A percentile compares a stretch with the other conserved stretches of the same genome.
Evolutionary conservation across 2,888 invertebrate genomes (phyloP).

Genomic region (Caprella mutica): DNA sequence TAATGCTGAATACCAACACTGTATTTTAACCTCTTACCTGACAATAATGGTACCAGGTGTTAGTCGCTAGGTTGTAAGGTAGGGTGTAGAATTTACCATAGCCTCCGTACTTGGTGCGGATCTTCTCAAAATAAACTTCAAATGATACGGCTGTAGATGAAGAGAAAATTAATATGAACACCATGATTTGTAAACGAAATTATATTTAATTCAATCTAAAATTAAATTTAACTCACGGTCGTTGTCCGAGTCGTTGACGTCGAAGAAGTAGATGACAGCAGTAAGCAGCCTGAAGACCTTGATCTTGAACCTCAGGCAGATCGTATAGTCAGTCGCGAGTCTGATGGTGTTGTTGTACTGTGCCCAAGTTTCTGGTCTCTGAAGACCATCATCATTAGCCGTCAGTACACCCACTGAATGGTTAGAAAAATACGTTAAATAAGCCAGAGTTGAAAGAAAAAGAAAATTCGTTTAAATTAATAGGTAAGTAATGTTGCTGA

Average conservation of each 20-base stretch:
- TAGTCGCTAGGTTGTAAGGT: conserved; percentile 22
- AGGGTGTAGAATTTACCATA: conserved; percentile 23
- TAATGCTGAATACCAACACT: no score
- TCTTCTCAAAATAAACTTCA: conserved; percentile 29
- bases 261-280: conserved; percentile 19
- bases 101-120: conserved; percentile 22
- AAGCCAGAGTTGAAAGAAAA: no score
- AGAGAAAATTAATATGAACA: no score
- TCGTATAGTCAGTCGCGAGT: conserved; percentile 9
- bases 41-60: conserved; percentile 28
- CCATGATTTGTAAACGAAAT: no score
- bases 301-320: conserved; percentile 23
- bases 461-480: no score
- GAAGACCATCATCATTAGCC: conserved; percentile 15
- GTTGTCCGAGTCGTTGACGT: conserved; percentile 9
- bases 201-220: no score
- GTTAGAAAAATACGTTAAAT: no score
- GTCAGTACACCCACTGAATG: conserved; percentile 6
- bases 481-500: no score
- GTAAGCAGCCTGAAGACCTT: conserved; percentile 20
- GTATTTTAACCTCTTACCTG: no score
- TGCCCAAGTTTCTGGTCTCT: conserved; percentile 14
- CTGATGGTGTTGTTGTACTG: conserved; percentile 1
- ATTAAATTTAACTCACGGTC: conserved; percentile 24
- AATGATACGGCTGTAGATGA: conserved; percentile 27